Evolutionary conservation across 2,113 vertebrate species (phyloP), one percentile per base, ranked within the genome.

Genomic region (Sturnira hondurensis): DNA sequence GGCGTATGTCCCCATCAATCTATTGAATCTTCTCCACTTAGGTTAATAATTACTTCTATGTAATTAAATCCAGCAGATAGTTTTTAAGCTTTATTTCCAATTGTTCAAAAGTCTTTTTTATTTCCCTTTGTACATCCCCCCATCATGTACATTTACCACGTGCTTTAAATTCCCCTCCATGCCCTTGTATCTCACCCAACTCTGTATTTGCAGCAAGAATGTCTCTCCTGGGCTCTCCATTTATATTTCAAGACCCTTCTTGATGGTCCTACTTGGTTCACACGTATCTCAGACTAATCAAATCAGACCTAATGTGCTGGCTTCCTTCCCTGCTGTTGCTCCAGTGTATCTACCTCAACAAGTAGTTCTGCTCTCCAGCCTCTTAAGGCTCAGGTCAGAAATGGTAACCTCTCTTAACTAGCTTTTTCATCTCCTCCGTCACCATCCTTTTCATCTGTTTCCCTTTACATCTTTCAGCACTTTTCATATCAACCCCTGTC

Each of bases 61-160:
- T 43, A 76, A 85, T 70, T 88, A 76, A 92, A 58, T 73, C 17
- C 20, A 83, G 36, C 13, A 61, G 8, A 68, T 19, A 88, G 50
- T 28, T 54, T 90, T 56, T 16, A 80, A 87, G 33, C 4, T 41
- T 45, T 71, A 43, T 93, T 89, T 89, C 16, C 6, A 73, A 71
- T 1, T 74, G 7, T 26, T 50, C 45, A 58, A 84, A 84, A 70
- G 7, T 45, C 82, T 82, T 74, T 67, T 52, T 52, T 77, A 36
- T 81, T 41, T 58, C 7, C 0, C 11, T 63, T 88, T 63, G 16
- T 26, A 5, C 3, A 4, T 84, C 38, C 24, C 24, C 19, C 58
- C 14, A 11, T 5, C 11, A 17, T 6, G 19, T 38, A 13, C 1
- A 36, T 33, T 7, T 11, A n/a, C 4, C 11, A 8, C 0, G 2